Base-by-base conservation (phyloP, 2,113 vertebrate species). In the Campylomormyrus tamandua region DNA sequence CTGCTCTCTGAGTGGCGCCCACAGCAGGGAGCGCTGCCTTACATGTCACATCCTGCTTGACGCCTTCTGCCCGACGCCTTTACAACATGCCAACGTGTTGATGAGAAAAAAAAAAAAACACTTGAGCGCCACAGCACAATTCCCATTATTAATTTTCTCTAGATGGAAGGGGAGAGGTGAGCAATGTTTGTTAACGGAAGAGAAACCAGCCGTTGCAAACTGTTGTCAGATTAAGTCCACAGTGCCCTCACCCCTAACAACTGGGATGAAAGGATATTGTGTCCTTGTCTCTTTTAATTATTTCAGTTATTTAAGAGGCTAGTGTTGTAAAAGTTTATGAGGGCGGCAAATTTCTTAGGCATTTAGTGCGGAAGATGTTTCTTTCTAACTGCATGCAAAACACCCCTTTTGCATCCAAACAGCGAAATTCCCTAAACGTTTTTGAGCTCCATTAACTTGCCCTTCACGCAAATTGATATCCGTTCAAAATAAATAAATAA, bases 131-230 rank as follows among this genome's bases (percentile, higher is more conserved):
- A 17, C 66, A 35, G 35, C 52, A 46, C 77, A 89, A 52, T 80
- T 84, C 77, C 89, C 31, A 52, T 53, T 87, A 52, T 90, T 70
- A 70, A 87, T 70, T 74, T 87, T 42, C 58, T 87, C 3, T 83
- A 87, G 84, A 74, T 27, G 39, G 89, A 70, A 58, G 17, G 58
- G 53, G 58, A 90, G 56, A 84, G 48, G 53, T 86, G 89, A 74
- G 89, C 53, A 49, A 19, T 87, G 89, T 90, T 90, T 90, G 89
- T 90, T 87, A 89, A 85, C 27, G 80, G 89, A 84, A 89, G 89
- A 53, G 89, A 85, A 89, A 89, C 89, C 89, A 89, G 74, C 74
- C 89, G 77, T 85, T 84, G 74, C 80, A 84, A 89, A 89, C 84
- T 45, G 83, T 84, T 48, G 89, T 85, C 80, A 83, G 89, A 89